A percentile compares a stretch with the other conserved stretches of the same genome.
These are phyloP conservation scores for Cryptotermes secundus DNA, from an alignment of 1,140 invertebrate genomes.

Conservation along the genomic window DNA sequence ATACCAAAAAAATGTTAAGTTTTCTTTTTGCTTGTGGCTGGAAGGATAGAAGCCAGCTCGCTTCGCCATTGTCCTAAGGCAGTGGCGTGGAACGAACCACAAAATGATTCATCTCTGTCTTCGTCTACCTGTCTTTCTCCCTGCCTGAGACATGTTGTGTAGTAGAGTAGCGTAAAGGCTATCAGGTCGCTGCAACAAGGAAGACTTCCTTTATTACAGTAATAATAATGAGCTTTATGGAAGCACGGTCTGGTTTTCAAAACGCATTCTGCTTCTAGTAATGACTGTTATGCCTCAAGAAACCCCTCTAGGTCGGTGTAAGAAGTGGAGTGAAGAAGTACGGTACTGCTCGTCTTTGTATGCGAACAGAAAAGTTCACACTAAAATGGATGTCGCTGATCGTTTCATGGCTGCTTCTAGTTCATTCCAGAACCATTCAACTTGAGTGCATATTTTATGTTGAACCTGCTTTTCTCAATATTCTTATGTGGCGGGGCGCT, in stretches of 20 bases:
- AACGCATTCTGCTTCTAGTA: not conserved
- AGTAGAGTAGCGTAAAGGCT: not conserved
- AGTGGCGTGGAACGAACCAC: constrained; percentile 13
- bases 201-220: constrained; percentile 2
- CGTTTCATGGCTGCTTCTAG: not conserved
- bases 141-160: not conserved
- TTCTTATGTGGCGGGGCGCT: no score
- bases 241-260: not conserved
- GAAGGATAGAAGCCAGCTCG: not conserved
- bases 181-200: not conserved
- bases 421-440: no score
- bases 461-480: no score
- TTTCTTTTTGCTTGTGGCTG: not conserved
- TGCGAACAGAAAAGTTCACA: not conserved
- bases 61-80: not conserved
- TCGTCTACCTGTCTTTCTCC: not conserved
- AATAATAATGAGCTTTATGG: constrained; percentile 11
- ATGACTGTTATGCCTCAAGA: not conserved
- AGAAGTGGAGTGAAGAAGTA: not conserved
- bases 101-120: not conserved
- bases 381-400: not conserved
- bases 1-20: not conserved
- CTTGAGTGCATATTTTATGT: no score
- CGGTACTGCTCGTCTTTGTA: not conserved
- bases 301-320: not conserved